These are phyloP conservation scores for Ovibos moschatus DNA, from an alignment of 2,113 vertebrate species.

Conservation along the genomic window DNA sequence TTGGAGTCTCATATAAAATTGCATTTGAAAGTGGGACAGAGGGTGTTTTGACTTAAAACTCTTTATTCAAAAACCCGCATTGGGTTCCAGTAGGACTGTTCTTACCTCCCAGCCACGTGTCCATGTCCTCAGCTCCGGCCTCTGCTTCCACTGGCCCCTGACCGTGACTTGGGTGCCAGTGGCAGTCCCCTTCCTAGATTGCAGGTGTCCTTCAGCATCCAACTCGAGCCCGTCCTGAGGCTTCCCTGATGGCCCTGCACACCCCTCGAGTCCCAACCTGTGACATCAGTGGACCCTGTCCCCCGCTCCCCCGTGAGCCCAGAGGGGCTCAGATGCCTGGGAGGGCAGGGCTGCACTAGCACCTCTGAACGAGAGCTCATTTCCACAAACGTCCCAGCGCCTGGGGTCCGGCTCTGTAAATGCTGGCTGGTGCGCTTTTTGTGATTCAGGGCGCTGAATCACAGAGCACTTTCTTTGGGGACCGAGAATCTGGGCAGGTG, in stretches of 20 bases:
- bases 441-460: too few relatives aligned
- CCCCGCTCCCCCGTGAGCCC: accelerated
- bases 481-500: neutral
- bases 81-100: too few relatives aligned
- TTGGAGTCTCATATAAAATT: neutral
- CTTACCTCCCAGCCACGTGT: neutral
- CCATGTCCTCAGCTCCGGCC: neutral
- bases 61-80: neutral
- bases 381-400: neutral
- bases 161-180: neutral
- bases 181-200: neutral
- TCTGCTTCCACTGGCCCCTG: neutral
- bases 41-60: neutral
- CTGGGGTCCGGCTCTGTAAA: neutral
- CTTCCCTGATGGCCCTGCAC: neutral
- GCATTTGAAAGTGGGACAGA: neutral
- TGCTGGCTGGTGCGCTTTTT: neutral
- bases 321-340: neutral
- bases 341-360: neutral
- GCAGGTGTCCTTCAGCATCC: neutral
- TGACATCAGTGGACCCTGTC: neutral
- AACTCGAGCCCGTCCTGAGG: neutral
- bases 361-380: neutral
- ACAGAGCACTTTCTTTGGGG: neutral
- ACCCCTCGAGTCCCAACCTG: neutral